These are phyloP conservation scores for Paedocypris micromegethes DNA, from an alignment of 2,797 vertebrate genomes.

Conservation along the genomic window DNA sequence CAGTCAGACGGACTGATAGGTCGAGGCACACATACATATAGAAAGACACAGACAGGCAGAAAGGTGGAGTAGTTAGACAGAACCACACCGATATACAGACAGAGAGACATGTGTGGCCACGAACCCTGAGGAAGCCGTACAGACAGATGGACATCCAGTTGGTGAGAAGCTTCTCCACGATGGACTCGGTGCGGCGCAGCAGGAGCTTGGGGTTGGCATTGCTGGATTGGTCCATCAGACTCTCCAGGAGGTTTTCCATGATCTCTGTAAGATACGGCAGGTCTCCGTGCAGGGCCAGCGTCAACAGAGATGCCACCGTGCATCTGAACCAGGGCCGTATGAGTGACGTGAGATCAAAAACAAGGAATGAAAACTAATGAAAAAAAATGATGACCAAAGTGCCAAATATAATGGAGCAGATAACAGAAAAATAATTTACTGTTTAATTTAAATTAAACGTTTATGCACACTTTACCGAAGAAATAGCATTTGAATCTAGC, in stretches of 20 bases:
- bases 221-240: conserved; percentile 83
- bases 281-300: conserved; percentile 85
- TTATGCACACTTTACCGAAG: too few relatives aligned
- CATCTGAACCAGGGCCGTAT: conserved; percentile 66
- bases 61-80: background rate
- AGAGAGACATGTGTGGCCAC: conserved; percentile 35
- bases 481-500: too few relatives aligned
- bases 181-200: conserved; percentile 86
- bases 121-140: conserved; percentile 88
- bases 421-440: too few relatives aligned
- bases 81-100: background rate
- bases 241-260: conserved; percentile 81
- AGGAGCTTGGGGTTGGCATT: conserved; percentile 85
- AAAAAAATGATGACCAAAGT: background rate
- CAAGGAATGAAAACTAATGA: background rate
- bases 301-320: conserved; percentile 83
- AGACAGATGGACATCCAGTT: conserved; percentile 98
- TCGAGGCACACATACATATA: too few relatives aligned
- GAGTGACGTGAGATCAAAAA: background rate
- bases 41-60: too few relatives aligned
- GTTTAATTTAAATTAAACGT: too few relatives aligned
- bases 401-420: too few relatives aligned
- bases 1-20: too few relatives aligned
- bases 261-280: conserved; percentile 84
- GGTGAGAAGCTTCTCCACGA: conserved; percentile 90